Base-by-base conservation (phyloP, 2,888 invertebrate species). In the Glyphotaelius pellucidus region DNA sequence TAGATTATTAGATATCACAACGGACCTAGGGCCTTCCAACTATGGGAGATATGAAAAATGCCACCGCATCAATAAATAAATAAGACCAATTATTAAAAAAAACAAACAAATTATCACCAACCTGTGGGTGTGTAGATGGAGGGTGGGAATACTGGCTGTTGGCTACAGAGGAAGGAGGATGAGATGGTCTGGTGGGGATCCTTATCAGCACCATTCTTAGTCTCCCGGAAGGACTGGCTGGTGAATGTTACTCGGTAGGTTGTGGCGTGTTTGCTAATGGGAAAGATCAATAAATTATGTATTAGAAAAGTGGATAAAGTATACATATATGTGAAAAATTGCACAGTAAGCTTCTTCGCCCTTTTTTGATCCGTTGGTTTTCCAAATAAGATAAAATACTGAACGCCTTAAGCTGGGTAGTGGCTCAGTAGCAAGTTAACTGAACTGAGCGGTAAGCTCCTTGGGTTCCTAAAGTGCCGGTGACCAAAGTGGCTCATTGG, bases 131-230 rank as follows among this genome's bases (percentile, higher is more conserved):
- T 93, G 90, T 93, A 96, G 3, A 96, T 95, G 3, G 94, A 93
- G 0, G 96, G 96, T 1, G 96, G 96, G 93, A 96, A 96, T 1
- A 96, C 95, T 0, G 96, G 95, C 79, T 95, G 95, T 83, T 96
- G 96, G 3, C 96, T 95, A 93, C 95, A 95, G 2, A 96, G 95
- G 93, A 93, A 94, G 15, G 94, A 92, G 47, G 94, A 94, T 38
- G 92, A 85, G 38, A 94, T 93, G 14, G 93, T 91, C 80, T 93
- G 94, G 90, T 80, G 79, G 30, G 90, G 92, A 38, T 86, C 67
- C 19, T 91, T 80, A 30, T 15, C 3, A 95, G 92, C 0, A 94
- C 94, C 80, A 94, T 94, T 0, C 94, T 94, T 0, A 93, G 93
- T 3, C 94, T 84, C 94, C 81, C 92, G 19, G 30, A 25, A 81